These are phyloP conservation scores for Habroteleia sp. DNA, from an alignment of 2,888 invertebrate species.

Conservation along the genomic window DNA sequence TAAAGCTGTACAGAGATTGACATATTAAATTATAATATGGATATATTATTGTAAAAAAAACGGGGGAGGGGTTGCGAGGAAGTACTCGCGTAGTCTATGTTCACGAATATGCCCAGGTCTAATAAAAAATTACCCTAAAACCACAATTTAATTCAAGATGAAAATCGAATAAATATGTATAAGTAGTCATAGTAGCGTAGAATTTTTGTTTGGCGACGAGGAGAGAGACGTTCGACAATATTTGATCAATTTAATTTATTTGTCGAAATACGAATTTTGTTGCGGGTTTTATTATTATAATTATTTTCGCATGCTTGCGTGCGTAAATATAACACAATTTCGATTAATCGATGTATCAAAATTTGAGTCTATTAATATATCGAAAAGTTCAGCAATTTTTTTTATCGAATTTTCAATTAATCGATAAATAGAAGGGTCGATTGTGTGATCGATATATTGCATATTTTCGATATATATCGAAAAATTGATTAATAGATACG, in stretches of 20 bases:
- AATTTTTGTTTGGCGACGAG: not conserved
- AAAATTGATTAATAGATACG: too few relatives aligned
- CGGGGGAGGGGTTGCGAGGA: constrained; percentile 70
- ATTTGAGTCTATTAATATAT: too few relatives aligned
- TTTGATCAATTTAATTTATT: not conserved
- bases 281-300: too few relatives aligned
- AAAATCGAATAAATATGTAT: not conserved
- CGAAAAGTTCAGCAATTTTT: too few relatives aligned
- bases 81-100: constrained; percentile 69
- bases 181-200: not conserved
- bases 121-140: not conserved
- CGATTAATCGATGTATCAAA: too few relatives aligned
- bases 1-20: constrained; percentile 74
- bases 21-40: constrained; percentile 65
- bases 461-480: too few relatives aligned
- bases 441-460: too few relatives aligned
- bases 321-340: too few relatives aligned
- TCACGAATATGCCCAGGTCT: constrained; percentile 67
- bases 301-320: too few relatives aligned
- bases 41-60: constrained; percentile 68
- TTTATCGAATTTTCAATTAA: too few relatives aligned
- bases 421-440: too few relatives aligned
- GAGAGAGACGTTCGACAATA: not conserved
- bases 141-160: not conserved
- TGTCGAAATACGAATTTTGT: too few relatives aligned